A percentile compares a stretch with the other conserved stretches of the same genome.
These are phyloP conservation scores for Bilobella aurantiaca DNA, from an alignment of 1,140 invertebrate genomes.

Conservation along the genomic window DNA sequence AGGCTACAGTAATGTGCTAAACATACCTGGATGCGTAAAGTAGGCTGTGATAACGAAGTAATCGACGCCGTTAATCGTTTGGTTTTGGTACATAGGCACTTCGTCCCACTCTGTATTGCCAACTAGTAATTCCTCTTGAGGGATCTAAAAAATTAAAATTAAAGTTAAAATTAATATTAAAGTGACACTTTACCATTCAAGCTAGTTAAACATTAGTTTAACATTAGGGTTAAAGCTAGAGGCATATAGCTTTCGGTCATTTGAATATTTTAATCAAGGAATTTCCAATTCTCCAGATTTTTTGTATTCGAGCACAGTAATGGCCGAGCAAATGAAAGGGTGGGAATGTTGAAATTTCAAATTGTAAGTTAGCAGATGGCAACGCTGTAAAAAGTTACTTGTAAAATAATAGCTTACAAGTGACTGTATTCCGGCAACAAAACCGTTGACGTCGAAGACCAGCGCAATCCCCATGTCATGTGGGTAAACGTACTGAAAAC, in stretches of 20 bases:
- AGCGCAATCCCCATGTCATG: conserved; percentile 8
- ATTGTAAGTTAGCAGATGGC: too few relatives aligned
- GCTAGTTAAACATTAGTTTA: too few relatives aligned
- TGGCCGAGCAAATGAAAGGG: too few relatives aligned
- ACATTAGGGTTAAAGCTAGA: too few relatives aligned
- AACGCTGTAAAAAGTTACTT: too few relatives aligned
- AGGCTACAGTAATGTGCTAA: too few relatives aligned
- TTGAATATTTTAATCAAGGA: too few relatives aligned
- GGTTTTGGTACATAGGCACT: conserved; percentile 18
- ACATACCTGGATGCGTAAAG: conserved; percentile 15
- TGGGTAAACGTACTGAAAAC: conserved; percentile 13
- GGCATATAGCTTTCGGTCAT: too few relatives aligned
- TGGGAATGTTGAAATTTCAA: too few relatives aligned
- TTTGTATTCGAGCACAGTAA: too few relatives aligned
- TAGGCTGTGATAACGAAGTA: conserved; percentile 20
- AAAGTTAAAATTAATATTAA: background rate
- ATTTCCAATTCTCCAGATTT: too few relatives aligned
- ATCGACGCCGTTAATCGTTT: conserved; percentile 7
- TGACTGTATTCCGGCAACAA: conserved; percentile 26
- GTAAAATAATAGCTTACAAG: conserved; percentile 14
- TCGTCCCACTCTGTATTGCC: background rate
- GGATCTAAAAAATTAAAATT: background rate
- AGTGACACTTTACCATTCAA: too few relatives aligned
- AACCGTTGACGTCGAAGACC: conserved; percentile 22
- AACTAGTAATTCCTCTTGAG: background rate